These are phyloP conservation scores for Protobothrops flavoviridis DNA, from an alignment of 2,113 vertebrate species.

Conservation along the genomic window DNA sequence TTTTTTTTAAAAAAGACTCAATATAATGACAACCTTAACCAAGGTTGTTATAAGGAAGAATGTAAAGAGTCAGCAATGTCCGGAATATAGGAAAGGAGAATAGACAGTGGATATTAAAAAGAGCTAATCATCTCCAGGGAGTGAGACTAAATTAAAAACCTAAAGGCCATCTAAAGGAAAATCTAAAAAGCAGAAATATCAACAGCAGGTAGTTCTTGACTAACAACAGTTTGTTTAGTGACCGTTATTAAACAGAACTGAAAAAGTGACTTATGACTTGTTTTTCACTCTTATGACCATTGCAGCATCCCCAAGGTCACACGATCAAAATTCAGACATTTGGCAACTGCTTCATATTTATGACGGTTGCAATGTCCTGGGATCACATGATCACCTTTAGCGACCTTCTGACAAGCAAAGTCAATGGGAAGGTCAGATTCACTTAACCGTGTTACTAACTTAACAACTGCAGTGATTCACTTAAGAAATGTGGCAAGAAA, in stretches of 20 bases:
- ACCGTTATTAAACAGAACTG: background rate
- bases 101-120: background rate
- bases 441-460: background rate
- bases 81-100: background rate
- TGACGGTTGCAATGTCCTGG: background rate
- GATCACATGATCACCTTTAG: background rate
- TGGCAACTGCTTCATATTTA: background rate
- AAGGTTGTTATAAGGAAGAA: background rate
- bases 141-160: background rate
- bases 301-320: background rate
- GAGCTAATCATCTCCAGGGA: background rate
- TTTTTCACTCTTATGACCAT: background rate
- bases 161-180: background rate
- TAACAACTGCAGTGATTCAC: background rate
- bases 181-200: background rate
- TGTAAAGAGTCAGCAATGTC: background rate
- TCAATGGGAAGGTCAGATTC: background rate
- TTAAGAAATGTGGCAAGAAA: background rate
- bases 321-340: background rate
- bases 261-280: background rate
- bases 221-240: background rate
- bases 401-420: background rate
- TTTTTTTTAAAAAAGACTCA: background rate
- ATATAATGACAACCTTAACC: background rate
- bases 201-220: background rate